Evolutionary conservation across 2,888 invertebrate genomes (phyloP), one percentile per base, ranked within the genome.

Genomic region (Aproaerema taeniolella): DNA sequence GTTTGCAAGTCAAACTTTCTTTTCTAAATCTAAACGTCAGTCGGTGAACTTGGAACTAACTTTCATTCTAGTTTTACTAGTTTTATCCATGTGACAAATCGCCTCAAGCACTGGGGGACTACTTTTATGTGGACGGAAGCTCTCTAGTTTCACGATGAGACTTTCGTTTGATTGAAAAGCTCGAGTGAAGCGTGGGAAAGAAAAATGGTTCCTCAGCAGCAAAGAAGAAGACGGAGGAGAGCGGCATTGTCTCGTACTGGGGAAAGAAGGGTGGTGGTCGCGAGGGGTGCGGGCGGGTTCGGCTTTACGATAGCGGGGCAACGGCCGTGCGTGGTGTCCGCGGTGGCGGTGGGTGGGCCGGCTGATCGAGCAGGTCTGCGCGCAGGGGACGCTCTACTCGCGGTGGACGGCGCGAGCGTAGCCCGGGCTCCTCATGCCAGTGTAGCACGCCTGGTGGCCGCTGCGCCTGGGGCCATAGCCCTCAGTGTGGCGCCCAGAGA

Each of bases 251-350:
- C 69, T 11, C 67, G 81, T 49, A 76, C 74, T 42, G 92, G 94
- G 25, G 91, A 95, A 47, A 90, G 94, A 49, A 92, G 93, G 20
- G 94, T 97, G 39, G 95, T 97, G 61, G 92, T 98, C 29, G 89
- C 91, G 6, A 89, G 97, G 47, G 96, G 97, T 2, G 89, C 91
- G 44, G 94, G 94, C 59, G 98, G 98, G 6, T 98, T 96, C 70
- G 98, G 98, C n/a, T 98, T 98, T 69, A 98, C 98, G 13, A 97
- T 98, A 64, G 97, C 97, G 1, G 98, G 98, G 2, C 97, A 98
- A 72, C 93, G 96, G 65, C 98, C 98, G 0, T 98, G 98, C 70
- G 95, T 97, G 47, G 89, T 98, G 42, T 96, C 97, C 37, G 97
- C 96, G 59, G 97, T 98, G 56, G 97, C 97, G 1, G 88, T 91